Conservation (phyloP, 2,888 invertebrate genomes). For the Pandemis cinnamomeana region DNA sequence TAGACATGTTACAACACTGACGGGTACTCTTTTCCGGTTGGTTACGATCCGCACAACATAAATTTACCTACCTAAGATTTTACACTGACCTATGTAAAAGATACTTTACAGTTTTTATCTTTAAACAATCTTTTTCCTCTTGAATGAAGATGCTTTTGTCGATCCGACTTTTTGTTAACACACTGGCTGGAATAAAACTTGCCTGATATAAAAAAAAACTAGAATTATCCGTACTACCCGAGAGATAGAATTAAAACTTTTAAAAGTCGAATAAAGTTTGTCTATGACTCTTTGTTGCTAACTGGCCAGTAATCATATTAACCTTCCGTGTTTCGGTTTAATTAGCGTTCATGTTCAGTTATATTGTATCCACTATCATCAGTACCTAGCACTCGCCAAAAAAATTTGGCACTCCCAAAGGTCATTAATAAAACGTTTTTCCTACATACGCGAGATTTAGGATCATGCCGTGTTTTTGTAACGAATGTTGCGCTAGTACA, state of each 20-base stretch:
- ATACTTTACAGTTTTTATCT: background rate
- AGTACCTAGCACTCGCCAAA: slow-evolving; percentile 16
- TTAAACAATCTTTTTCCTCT: too few relatives aligned
- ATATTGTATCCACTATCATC: slow-evolving; percentile 2
- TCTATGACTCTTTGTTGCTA: background rate
- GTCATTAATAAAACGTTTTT: slow-evolving; percentile 25
- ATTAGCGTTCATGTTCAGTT: background rate
- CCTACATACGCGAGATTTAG: slow-evolving; percentile 19
- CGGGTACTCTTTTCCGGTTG: background rate
- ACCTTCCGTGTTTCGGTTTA: background rate
- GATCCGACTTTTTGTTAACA: too few relatives aligned
- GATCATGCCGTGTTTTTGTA: slow-evolving; percentile 4
- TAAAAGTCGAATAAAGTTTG: background rate
- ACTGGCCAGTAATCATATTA: background rate
- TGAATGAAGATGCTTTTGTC: too few relatives aligned
- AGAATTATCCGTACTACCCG: background rate
- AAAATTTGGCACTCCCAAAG: slow-evolving; percentile 22
- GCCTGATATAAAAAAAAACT: too few relatives aligned
- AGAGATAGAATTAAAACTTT: background rate
- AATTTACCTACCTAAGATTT: background rate
- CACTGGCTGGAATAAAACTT: too few relatives aligned
- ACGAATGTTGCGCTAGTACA: slow-evolving; percentile 19
- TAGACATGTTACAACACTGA: background rate
- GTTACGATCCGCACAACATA: background rate
- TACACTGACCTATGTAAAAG: background rate